Evolutionary conservation across 2,113 vertebrate species (phyloP).

Genomic region (Tupaia chinensis): DNA sequence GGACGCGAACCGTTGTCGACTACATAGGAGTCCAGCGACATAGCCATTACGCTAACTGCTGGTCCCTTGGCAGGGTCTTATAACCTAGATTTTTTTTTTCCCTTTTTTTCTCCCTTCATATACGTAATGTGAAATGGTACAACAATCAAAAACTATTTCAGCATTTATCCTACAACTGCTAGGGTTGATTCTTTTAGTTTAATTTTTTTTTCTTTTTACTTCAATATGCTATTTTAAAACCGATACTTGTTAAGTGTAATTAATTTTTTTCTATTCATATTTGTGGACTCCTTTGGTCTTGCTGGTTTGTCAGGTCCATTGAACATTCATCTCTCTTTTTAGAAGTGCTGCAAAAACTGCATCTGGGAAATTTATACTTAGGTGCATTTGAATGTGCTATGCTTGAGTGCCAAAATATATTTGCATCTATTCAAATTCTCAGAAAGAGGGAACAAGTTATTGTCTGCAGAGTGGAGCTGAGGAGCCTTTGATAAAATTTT

Average conservation of each 20-base stretch:
- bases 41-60: no score
- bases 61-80: neutral
- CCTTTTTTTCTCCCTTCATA: neutral
- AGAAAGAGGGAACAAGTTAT: slow-evolving; percentile 66
- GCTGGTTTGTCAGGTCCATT: slow-evolving; percentile 2
- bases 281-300: slow-evolving; percentile 38
- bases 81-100: neutral
- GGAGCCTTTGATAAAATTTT: slow-evolving; percentile 75
- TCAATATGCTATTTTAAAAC: slow-evolving; percentile 5
- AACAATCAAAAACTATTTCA: slow-evolving; percentile 24
- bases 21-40: no score
- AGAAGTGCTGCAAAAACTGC: slow-evolving; percentile 30
- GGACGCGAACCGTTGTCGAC: no score
- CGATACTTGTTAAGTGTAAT: slow-evolving; percentile 13
- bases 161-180: neutral
- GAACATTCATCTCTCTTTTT: slow-evolving; percentile 54
- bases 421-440: slow-evolving; percentile 62
- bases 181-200: neutral
- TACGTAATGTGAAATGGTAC: slow-evolving; percentile 21
- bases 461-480: slow-evolving; percentile 63
- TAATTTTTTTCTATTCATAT: slow-evolving; percentile 64
- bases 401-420: slow-evolving; percentile 70
- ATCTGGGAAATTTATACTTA: slow-evolving; percentile 55
- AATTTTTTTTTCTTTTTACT: slow-evolving; percentile 33
- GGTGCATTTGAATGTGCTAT: slow-evolving; percentile 65